These are phyloP conservation scores for Eleutherodactylus coqui DNA, from an alignment of 2,797 vertebrate species.

Conservation along the genomic window DNA sequence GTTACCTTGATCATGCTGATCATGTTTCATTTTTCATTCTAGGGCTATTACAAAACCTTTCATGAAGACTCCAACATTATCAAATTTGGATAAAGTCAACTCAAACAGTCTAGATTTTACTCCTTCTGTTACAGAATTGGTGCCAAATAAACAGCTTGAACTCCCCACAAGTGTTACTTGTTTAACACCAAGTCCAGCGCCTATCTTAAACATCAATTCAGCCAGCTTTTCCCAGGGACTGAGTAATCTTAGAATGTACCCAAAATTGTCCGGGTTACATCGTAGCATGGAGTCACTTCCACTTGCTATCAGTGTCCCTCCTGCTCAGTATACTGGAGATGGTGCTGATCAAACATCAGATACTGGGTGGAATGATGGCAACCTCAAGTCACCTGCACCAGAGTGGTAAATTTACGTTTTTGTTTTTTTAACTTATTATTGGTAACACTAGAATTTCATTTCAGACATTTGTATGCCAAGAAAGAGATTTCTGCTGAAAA, in stretches of 20 bases:
- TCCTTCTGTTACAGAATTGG: slow-evolving; percentile 71
- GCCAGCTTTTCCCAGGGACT: slow-evolving; percentile 88
- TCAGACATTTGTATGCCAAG: background rate
- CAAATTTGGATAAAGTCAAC: slow-evolving; percentile 90
- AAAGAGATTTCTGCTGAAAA: too few relatives aligned
- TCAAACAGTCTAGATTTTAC: slow-evolving; percentile 89
- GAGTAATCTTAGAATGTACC: slow-evolving; percentile 84
- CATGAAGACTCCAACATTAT: slow-evolving; percentile 87
- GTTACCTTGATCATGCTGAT: background rate
- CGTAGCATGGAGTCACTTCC: slow-evolving; percentile 94
- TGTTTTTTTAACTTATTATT: background rate
- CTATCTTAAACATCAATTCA: slow-evolving; percentile 91
- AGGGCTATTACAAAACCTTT: slow-evolving; percentile 87
- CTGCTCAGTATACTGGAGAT: slow-evolving; percentile 69
- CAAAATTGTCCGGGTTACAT: slow-evolving; percentile 89
- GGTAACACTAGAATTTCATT: background rate
- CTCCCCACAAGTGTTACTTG: slow-evolving; percentile 74
- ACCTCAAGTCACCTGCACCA: slow-evolving; percentile 76
- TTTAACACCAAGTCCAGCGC: slow-evolving; percentile 91
- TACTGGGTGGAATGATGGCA: slow-evolving; percentile 83
- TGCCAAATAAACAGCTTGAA: slow-evolving; percentile 84
- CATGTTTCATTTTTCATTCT: slow-evolving; percentile 11
- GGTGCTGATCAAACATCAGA: slow-evolving; percentile 77
- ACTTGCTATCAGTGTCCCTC: slow-evolving; percentile 90
- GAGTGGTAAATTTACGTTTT: slow-evolving; percentile 83